Conservation (phyloP, 2,888 invertebrate species). For the Isoperla grammatica region DNA sequence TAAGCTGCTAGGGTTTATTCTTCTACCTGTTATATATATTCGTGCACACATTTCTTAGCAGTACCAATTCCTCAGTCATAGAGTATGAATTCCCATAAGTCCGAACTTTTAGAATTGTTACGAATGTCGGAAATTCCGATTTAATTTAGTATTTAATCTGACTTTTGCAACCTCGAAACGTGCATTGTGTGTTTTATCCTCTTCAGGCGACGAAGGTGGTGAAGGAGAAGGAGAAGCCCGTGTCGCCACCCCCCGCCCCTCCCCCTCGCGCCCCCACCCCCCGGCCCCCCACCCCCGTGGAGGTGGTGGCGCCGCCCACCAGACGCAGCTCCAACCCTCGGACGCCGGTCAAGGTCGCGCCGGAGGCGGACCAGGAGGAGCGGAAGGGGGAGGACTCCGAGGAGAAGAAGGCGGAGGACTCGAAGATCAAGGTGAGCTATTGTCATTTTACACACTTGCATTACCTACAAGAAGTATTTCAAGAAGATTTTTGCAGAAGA, state of each 20-base stretch:
- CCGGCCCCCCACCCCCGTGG: constrained; percentile 23
- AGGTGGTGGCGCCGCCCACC: constrained; percentile 29
- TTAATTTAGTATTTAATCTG: too few species aligned
- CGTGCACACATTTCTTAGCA: too few species aligned
- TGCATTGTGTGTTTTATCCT: background rate
- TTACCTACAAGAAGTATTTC: background rate
- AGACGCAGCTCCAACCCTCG: background rate
- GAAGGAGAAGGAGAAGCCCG: constrained; percentile 11
- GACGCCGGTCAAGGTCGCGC: background rate
- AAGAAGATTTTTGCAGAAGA: too few species aligned
- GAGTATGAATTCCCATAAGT: too few species aligned
- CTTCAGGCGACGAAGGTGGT: constrained; percentile 12
- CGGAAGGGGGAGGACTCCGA: background rate
- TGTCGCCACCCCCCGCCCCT: constrained; percentile 19
- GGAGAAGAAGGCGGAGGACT: constrained; percentile 19
- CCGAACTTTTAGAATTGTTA: too few species aligned
- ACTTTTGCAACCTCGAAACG: too few species aligned
- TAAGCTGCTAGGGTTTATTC: too few species aligned
- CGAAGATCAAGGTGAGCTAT: constrained; percentile 31
- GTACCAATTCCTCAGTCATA: too few species aligned
- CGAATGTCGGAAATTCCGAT: too few species aligned
- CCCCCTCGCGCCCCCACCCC: constrained; percentile 24
- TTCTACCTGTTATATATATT: too few species aligned
- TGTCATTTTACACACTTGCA: background rate
- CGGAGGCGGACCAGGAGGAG: too few species aligned